These are phyloP conservation scores for Pipistrellus pipistrellus DNA, from an alignment of 2,797 vertebrate species.

Conservation along the genomic window DNA sequence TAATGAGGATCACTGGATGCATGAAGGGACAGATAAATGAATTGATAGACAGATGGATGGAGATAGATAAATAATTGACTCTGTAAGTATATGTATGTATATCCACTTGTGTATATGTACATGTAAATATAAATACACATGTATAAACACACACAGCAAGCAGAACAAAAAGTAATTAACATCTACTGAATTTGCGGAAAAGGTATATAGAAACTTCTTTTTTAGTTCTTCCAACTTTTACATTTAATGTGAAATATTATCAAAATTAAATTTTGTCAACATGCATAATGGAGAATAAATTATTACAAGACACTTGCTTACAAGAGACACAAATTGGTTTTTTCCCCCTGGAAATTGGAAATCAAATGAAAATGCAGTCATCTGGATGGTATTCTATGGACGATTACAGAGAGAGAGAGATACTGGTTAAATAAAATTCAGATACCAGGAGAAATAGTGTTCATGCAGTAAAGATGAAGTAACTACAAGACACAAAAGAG, in stretches of 20 bases:
- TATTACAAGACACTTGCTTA: neutral
- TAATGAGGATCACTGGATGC: neutral
- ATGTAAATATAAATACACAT: neutral
- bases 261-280: slow-evolving; percentile 5
- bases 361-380: neutral
- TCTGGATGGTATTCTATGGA: neutral
- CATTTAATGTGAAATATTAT: neutral
- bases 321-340: neutral
- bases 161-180: neutral
- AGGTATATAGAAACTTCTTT: neutral
- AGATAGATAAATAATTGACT: neutral
- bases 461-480: neutral
- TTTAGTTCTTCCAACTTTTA: neutral
- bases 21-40: neutral
- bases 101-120: neutral
- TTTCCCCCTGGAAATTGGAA: neutral
- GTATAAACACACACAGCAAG: neutral
- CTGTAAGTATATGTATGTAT: neutral
- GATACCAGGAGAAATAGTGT: neutral
- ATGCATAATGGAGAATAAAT: neutral
- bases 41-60: neutral
- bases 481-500: neutral
- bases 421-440: neutral
- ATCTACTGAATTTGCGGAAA: neutral
- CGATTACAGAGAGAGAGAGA: neutral